A percentile compares a stretch with the other conserved stretches of the same genome.
Conservation (phyloP, 2,888 invertebrate species). For the Ametastegia equiseti region DNA sequence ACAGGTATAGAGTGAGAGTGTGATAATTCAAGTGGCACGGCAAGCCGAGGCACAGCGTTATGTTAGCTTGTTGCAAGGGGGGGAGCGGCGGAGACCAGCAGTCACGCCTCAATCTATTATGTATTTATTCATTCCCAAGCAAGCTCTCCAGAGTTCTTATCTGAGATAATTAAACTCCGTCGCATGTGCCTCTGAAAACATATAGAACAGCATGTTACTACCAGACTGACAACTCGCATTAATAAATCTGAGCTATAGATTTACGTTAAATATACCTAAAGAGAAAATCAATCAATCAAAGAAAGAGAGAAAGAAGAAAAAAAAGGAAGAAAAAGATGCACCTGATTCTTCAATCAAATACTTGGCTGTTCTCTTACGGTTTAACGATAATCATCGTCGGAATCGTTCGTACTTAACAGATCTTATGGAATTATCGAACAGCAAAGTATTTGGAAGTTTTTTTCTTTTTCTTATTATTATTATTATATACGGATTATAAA, state of each 20-base stretch:
- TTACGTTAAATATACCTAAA: neutral
- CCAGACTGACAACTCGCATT: slow-evolving; percentile 74
- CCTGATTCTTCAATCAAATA: slow-evolving; percentile 29
- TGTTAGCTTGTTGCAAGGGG: slow-evolving; percentile 71
- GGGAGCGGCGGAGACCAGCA: slow-evolving; percentile 66
- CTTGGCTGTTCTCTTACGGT: neutral
- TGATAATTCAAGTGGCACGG: slow-evolving; percentile 74
- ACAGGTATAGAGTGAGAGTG: slow-evolving; percentile 75
- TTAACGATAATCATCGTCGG: neutral
- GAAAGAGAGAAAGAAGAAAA: too few species aligned
- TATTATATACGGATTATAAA: slow-evolving; percentile 52
- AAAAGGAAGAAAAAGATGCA: too few species aligned
- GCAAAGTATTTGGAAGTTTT: slow-evolving; percentile 63
- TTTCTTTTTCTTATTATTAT: too few species aligned
- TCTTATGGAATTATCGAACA: neutral
- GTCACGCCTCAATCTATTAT: slow-evolving; percentile 70
- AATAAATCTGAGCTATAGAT: slow-evolving; percentile 9
- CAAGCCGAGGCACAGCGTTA: slow-evolving; percentile 74
- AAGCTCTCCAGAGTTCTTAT: slow-evolving; percentile 73
- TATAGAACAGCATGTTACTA: slow-evolving; percentile 75
- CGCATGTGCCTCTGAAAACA: slow-evolving; percentile 76
- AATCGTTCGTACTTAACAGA: too few species aligned
- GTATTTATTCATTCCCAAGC: slow-evolving; percentile 73
- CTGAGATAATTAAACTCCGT: slow-evolving; percentile 71
- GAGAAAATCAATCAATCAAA: too few species aligned